These are phyloP conservation scores for Percopsis omiscomaycus DNA, from an alignment of 2,797 vertebrate genomes.

Conservation along the genomic window DNA sequence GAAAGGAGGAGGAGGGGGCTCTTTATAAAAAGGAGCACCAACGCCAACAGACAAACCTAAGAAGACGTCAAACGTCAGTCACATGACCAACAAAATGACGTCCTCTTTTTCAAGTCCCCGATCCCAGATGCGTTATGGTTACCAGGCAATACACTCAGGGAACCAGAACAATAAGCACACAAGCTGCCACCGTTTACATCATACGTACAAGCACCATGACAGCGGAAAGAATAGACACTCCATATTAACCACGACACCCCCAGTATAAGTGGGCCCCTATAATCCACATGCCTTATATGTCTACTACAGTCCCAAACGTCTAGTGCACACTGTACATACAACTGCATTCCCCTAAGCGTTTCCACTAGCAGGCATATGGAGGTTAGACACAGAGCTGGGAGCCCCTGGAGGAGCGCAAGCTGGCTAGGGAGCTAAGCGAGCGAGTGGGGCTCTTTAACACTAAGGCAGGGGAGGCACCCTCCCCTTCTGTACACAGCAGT, in stretches of 20 bases:
- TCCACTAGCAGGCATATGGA: constrained; percentile 77
- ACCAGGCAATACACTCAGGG: constrained; percentile 60
- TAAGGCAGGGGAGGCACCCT: constrained; percentile 63
- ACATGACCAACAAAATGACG: constrained; percentile 41
- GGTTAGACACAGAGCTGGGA: constrained; percentile 68
- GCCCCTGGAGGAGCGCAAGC: constrained; percentile 75
- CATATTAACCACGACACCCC: constrained; percentile 69
- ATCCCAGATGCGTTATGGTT: constrained; percentile 44
- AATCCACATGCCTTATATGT: constrained; percentile 77
- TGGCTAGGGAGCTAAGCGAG: constrained; percentile 78
- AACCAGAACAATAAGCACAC: constrained; percentile 54
- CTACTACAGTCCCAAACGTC: constrained; percentile 73
- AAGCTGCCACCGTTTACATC: constrained; percentile 69
- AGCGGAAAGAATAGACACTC: constrained; percentile 77
- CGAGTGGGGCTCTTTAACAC: constrained; percentile 77
- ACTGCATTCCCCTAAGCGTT: constrained; percentile 77
- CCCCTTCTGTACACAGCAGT: constrained; percentile 74
- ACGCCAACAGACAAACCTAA: constrained; percentile 57
- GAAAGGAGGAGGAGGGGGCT: constrained; percentile 24
- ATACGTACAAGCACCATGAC: constrained; percentile 74
- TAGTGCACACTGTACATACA: constrained; percentile 71
- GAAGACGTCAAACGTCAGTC: constrained; percentile 49
- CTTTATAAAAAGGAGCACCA: constrained; percentile 67
- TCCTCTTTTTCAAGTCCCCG: constrained; percentile 52
- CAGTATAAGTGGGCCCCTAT: constrained; percentile 57